Evolutionary conservation across 1,140 invertebrate species (phyloP).

Genomic region (Drepana arcuata): DNA sequence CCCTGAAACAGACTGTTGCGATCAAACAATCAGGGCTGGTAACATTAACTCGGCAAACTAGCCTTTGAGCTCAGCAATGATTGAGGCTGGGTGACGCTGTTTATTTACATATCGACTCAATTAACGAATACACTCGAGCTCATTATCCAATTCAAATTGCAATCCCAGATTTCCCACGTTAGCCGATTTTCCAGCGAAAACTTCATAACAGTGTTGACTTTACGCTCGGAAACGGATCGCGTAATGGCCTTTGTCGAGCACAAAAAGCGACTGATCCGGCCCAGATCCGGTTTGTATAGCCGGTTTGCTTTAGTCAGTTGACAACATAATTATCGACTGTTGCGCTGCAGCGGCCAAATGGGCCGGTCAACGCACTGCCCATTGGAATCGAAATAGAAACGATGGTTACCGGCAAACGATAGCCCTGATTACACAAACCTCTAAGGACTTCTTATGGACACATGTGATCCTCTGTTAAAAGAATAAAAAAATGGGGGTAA

Average conservation of each 20-base stretch:
- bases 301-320: slow-evolving; percentile 49
- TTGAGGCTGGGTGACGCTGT: slow-evolving; percentile 31
- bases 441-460: too few species aligned
- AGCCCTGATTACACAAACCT: too few species aligned
- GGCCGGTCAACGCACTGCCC: slow-evolving; percentile 33
- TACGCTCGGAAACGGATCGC: slow-evolving; percentile 51
- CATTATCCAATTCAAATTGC: slow-evolving; percentile 64
- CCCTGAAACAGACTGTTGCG: too few species aligned
- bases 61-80: slow-evolving; percentile 47
- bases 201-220: slow-evolving; percentile 52
- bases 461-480: too few species aligned
- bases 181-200: slow-evolving; percentile 47
- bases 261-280: slow-evolving; percentile 59
- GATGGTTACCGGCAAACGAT: slow-evolving; percentile 1
- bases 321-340: slow-evolving; percentile 62
- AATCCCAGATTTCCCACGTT: slow-evolving; percentile 48
- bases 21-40: slow-evolving; percentile 29
- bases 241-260: slow-evolving; percentile 58
- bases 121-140: slow-evolving; percentile 50
- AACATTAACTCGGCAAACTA: slow-evolving; percentile 34
- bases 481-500: too few species aligned
- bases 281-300: slow-evolving; percentile 53
- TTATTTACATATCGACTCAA: slow-evolving; percentile 62
- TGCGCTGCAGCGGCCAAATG: slow-evolving; percentile 31
- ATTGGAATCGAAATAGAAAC: slow-evolving; percentile 25